Conservation (phyloP, 2,797 vertebrate genomes). For the Amazonetta brasiliensis region DNA sequence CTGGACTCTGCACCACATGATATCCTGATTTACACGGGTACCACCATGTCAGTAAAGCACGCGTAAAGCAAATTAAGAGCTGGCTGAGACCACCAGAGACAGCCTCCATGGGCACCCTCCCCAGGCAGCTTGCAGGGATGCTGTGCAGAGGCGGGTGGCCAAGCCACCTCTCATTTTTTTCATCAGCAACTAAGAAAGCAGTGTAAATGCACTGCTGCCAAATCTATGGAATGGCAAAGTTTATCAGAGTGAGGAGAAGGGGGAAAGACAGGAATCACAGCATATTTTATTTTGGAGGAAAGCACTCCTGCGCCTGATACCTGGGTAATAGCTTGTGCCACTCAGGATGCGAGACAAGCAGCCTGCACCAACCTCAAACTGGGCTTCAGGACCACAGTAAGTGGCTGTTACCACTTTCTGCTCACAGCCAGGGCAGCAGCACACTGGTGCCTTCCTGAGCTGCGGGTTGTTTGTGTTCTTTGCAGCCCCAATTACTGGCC, state of each 20-base stretch:
- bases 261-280: neutral
- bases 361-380: neutral
- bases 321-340: neutral
- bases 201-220: neutral
- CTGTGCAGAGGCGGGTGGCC: neutral
- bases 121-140: neutral
- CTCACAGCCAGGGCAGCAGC: neutral
- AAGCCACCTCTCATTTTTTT: neutral
- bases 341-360: neutral
- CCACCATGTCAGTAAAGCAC: neutral
- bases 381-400: neutral
- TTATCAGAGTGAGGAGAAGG: neutral
- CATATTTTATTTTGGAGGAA: neutral
- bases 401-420: fast-evolving
- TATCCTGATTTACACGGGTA: fast-evolving
- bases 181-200: neutral
- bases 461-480: neutral
- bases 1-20: neutral
- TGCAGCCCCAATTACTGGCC: neutral
- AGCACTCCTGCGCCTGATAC: fast-evolving
- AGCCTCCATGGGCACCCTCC: neutral
- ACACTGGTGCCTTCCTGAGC: fast-evolving
- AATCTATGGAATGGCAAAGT: neutral
- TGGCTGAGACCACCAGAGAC: neutral
- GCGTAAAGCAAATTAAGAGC: neutral